phyloP scores from a whole-genome alignment of 2,113 vertebrate genomes.

The Cynoglossus semilaevis region DNA sequence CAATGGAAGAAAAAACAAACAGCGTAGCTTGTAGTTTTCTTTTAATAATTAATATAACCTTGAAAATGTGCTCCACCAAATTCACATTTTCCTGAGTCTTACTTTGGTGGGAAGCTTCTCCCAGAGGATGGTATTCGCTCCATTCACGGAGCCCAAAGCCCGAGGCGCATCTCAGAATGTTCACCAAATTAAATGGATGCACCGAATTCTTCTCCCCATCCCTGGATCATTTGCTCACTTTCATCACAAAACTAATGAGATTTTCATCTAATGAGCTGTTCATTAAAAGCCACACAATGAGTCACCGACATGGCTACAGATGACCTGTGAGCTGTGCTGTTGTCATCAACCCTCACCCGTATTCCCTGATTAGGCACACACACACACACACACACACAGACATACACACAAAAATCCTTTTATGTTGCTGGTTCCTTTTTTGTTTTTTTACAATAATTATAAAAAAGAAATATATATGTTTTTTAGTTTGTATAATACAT shows the following conservation, averaged over 20 bases:
- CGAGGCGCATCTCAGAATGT: slow-evolving; percentile 24
- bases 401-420: neutral
- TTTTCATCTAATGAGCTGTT: slow-evolving; percentile 60
- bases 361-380: slow-evolving; percentile 9
- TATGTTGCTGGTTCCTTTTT: neutral
- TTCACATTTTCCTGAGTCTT: neutral
- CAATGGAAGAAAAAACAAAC: slow-evolving; percentile 23
- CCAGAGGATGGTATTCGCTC: slow-evolving; percentile 46
- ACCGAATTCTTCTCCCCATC: slow-evolving; percentile 36
- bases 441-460: no score
- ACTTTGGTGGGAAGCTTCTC: slow-evolving; percentile 36
- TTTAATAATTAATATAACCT: neutral
- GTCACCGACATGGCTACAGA: slow-evolving; percentile 42
- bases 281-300: slow-evolving; percentile 53
- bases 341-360: slow-evolving; percentile 30
- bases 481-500: no score
- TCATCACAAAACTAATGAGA: slow-evolving; percentile 59
- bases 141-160: slow-evolving; percentile 19
- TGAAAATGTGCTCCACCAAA: slow-evolving; percentile 28
- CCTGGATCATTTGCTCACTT: slow-evolving; percentile 53
- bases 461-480: no score
- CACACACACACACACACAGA: slow-evolving; percentile 4
- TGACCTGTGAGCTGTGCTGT: neutral
- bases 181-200: slow-evolving; percentile 38
- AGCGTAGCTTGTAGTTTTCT: neutral